Base-by-base conservation (phyloP, 2,797 vertebrate species). In the Hippocampus kuda region DNA sequence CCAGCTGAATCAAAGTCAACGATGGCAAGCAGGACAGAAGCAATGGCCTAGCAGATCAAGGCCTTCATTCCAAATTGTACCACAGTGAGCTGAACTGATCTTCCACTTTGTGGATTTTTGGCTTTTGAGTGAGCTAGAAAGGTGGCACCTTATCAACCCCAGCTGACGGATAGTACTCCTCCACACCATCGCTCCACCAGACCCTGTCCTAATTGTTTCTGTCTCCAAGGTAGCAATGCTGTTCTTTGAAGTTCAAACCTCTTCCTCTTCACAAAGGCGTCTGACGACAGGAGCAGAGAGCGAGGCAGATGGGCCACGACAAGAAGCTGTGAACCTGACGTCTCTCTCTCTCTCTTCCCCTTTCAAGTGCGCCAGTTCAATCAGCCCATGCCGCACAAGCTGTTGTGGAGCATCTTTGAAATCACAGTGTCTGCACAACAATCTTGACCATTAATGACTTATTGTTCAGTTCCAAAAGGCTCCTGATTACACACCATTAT, bases 351-450 rank as follows among this genome's bases (percentile, higher is more conserved):
- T 91, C 88, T 90, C 89, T 91, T 84, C 88, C 87, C 83, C 90
- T 92, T 90, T 92, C 91, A 91, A 91, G 90, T 91, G 87, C 87
- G 89, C 87, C 75, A 86, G 91, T 91, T 92, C 92, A 92, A 91
- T 92, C 90, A 91, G 89, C 86, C 88, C 84, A 89, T 70, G 77
- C 88, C 85, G 84, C 87, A 91, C 90, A 92, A 91, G 91, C 91
- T 93, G 91, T 89, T 91, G 90, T 87, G 86, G 88, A 91, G 89
- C 91, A 90, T 90, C 90, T 93, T 91, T 92, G 89, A 91, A 92
- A 92, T 91, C 87, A 87, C 75, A 85, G 83, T 79, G 86, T 87
- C 88, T 88, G 86, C 89, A 92, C 91, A 92, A 91, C 90, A 92
- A 90, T 91, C 90, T 86, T 90, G 89, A 91, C 90, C 91, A 88